These are phyloP conservation scores for Phoronis australis DNA, from an alignment of 2,888 invertebrate species.

Conservation along the genomic window DNA sequence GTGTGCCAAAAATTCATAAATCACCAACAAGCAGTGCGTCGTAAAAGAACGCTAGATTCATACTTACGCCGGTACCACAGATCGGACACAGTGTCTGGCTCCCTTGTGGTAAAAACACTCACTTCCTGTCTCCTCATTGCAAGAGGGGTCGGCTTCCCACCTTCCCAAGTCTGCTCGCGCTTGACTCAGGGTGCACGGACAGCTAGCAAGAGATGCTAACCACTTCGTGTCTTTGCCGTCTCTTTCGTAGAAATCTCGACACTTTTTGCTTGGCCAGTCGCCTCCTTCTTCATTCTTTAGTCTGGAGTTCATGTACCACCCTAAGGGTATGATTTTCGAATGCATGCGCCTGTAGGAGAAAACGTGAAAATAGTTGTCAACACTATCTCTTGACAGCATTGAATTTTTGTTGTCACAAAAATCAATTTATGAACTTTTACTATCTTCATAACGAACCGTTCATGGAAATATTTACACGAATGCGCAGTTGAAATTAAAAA, in stretches of 20 bases:
- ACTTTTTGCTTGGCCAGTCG: slow-evolving; percentile 77
- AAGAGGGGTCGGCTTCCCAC: slow-evolving; percentile 64
- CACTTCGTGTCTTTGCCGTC: slow-evolving; percentile 70
- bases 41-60: background rate
- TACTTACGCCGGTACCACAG: slow-evolving; percentile 80
- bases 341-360: background rate
- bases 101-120: slow-evolving; percentile 72
- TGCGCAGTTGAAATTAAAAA: no score
- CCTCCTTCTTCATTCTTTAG: slow-evolving; percentile 58
- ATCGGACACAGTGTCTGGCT: slow-evolving; percentile 86
- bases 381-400: no score
- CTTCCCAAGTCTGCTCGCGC: slow-evolving; percentile 88
- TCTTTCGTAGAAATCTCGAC: slow-evolving; percentile 83
- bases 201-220: slow-evolving; percentile 58
- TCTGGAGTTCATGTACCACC: slow-evolving; percentile 31
- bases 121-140: slow-evolving; percentile 60
- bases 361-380: no score
- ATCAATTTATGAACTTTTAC: no score
- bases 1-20: background rate
- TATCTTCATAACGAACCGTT: no score
- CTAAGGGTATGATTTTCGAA: slow-evolving; percentile 12
- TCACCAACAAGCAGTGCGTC: background rate
- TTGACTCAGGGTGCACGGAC: slow-evolving; percentile 88
- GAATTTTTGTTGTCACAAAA: no score
- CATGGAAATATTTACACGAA: no score